These are phyloP conservation scores for Canis aureus DNA, from an alignment of 2,113 vertebrate species.

Conservation along the genomic window DNA sequence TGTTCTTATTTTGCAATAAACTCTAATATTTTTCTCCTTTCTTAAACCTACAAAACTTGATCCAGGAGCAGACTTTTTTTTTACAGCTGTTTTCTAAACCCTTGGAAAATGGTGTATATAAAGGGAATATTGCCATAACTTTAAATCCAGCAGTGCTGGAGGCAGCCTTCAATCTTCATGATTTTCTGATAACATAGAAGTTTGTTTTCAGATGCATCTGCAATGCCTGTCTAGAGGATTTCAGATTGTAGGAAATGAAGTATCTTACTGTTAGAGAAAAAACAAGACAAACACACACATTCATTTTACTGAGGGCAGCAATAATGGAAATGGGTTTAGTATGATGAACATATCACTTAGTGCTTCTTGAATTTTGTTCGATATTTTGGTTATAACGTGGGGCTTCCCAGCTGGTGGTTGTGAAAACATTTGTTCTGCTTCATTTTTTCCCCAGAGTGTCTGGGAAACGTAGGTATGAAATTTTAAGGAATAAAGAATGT, in stretches of 20 bases:
- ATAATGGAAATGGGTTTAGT: slow-evolving; percentile 4
- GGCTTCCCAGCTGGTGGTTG: slow-evolving; percentile 9
- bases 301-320: slow-evolving; percentile 49
- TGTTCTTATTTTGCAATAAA: slow-evolving; percentile 55
- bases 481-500: slow-evolving; percentile 53
- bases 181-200: not conserved
- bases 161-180: not conserved
- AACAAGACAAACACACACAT: not conserved
- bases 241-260: slow-evolving; percentile 60
- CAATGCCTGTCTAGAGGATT: not conserved
- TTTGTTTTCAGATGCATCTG: slow-evolving; percentile 69
- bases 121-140: slow-evolving; percentile 46
- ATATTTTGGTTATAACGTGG: slow-evolving; percentile 50
- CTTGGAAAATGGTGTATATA: slow-evolving; percentile 36
- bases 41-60: slow-evolving; percentile 32
- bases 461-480: slow-evolving; percentile 5
- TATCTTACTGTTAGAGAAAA: not conserved
- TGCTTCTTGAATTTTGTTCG: slow-evolving; percentile 38
- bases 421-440: slow-evolving; percentile 62
- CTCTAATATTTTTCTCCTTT: slow-evolving; percentile 34
- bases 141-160: not conserved
- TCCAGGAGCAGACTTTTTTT: slow-evolving; percentile 51
- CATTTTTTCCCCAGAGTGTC: not conserved
- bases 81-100: slow-evolving; percentile 59
- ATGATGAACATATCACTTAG: not conserved